Base-by-base conservation (phyloP, 2,797 vertebrate genomes). In the Buceros bicornis region DNA sequence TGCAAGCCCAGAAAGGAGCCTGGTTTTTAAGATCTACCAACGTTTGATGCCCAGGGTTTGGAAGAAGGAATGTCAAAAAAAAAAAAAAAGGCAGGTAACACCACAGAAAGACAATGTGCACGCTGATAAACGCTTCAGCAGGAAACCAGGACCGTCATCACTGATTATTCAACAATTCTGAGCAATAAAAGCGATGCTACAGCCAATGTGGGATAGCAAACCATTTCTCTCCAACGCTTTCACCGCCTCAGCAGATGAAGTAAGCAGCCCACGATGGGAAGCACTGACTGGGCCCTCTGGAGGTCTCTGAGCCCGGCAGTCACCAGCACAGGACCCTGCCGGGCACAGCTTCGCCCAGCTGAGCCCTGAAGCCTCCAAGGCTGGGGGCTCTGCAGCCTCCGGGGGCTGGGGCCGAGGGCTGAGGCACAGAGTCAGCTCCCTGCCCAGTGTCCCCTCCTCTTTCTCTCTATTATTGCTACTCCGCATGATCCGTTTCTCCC, bases 301-400 rank as follows among this genome's bases (percentile, higher is more conserved):
- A 87, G 29, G 19, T 57, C n/a, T 87, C 10, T 11, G 13, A 82
- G 82, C 14, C 6, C 51, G 31, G 26, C 9, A 53, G 48, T 35
- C 51, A 40, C 26, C 31, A 20, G 37, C 19, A 42, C 0, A 1
- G 7, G 4, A 67, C 53, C 17, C 20, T 7, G 5, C 13, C 4
- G 2, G 25, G 48, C 35, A 60, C 15, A 15, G 43, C 17, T 73
- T 72, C 9, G 2, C 69, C 71, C 85, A 35, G 4, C 37, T n/a
- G 37, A 80, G 24, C 65, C 57, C 57, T 29, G 20, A 6, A 67
- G 31, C 40, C 11, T n/a, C 29, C 70, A 8, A 64, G 15, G 58
- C 43, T 0, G 0, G 22, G 8, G 31, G 7, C 13, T 72, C 50
- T 3, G 0, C 67, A 64, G 40, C 29, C 47, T 21, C 78, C 0